Evolutionary conservation across 2,888 invertebrate genomes (phyloP), one percentile per base, ranked within the genome.

Genomic region (Euplexia lucipara): DNA sequence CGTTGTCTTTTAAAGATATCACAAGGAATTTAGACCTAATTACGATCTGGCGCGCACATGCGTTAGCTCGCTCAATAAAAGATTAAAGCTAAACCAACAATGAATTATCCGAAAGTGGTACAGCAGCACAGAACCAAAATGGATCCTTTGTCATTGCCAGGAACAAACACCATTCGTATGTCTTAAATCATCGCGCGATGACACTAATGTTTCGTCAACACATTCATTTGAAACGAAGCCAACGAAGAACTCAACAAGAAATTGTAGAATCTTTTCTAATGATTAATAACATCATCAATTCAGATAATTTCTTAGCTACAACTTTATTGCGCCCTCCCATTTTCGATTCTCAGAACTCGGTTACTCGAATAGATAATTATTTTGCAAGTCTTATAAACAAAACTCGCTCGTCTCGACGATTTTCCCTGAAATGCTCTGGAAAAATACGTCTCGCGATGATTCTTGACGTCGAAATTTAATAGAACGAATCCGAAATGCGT

Each of bases 251-350:
- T 57, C 62, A 70, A 70, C 56, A 42, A 58, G 10, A 65, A 81
- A 81, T 82, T 79, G 75, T 82, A 79, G 83, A 70, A 70, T 67
- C 57, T 80, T 79, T 73, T 70, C 39, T 70, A 66, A 76, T 80
- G 79, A 84, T 81, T 83, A 78, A 82, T 78, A 72, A 62, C 56
- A 41, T 67, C 70, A 83, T 79, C 79, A 77, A 79, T 79, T 77
- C 26, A 26, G 5, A 26, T 5, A 26, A 26, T 26, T 26, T 26
- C 44, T 60, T 26, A 66, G 61, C 57, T 41, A 65, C 70, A 59
- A 45, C 78, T 68, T 66, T 81, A 83, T 77, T 75, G 67, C 65
- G 59, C 52, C 39, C 57, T 39, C 49, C 51, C 53, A 68, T 66
- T 81, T 63, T 59, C 30, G 37, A 54, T 81, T 81, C 80, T 58